These are phyloP conservation scores for Gadus chalcogrammus DNA, from an alignment of 2,113 vertebrate species.

Conservation along the genomic window DNA sequence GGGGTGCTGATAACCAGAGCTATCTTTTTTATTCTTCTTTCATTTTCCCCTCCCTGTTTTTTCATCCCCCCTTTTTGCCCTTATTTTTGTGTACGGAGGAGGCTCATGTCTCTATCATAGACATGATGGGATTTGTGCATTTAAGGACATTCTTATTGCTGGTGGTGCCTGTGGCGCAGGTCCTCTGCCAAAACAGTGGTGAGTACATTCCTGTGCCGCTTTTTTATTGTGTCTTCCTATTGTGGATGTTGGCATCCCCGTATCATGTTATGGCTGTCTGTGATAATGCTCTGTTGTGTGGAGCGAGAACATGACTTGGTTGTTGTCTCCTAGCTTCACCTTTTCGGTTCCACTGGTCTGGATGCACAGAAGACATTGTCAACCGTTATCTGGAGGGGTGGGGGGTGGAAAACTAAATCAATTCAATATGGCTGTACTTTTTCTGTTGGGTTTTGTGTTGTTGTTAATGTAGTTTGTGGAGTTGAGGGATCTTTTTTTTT, in stretches of 20 bases:
- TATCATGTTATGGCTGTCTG: background rate
- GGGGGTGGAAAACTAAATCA: no score
- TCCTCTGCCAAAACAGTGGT: conserved; percentile 73
- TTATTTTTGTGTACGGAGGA: conserved; percentile 50
- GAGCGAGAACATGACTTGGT: conserved; percentile 3
- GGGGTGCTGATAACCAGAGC: conserved; percentile 67
- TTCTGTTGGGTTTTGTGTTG: no score
- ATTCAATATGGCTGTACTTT: no score
- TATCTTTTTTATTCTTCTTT: conserved; percentile 30
- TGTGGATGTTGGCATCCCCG: background rate
- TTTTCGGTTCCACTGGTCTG: no score
- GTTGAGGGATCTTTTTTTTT: background rate
- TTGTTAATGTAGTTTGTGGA: no score
- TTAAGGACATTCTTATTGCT: conserved; percentile 75
- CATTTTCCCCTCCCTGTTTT: background rate
- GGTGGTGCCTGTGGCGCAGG: conserved; percentile 60
- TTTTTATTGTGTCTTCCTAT: background rate
- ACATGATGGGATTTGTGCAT: conserved; percentile 72
- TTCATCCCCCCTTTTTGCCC: conserved; percentile 40
- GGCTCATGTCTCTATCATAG: conserved; percentile 75
- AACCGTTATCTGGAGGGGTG: no score
- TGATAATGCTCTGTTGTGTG: background rate
- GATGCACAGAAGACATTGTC: no score
- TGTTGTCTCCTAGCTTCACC: no score
- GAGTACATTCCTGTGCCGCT: conserved; percentile 55